Percentiles rank a stretch among this genome's conserved stretches.
Conservation (phyloP, 1,140 invertebrate species). For the Bombus sibiricus region DNA sequence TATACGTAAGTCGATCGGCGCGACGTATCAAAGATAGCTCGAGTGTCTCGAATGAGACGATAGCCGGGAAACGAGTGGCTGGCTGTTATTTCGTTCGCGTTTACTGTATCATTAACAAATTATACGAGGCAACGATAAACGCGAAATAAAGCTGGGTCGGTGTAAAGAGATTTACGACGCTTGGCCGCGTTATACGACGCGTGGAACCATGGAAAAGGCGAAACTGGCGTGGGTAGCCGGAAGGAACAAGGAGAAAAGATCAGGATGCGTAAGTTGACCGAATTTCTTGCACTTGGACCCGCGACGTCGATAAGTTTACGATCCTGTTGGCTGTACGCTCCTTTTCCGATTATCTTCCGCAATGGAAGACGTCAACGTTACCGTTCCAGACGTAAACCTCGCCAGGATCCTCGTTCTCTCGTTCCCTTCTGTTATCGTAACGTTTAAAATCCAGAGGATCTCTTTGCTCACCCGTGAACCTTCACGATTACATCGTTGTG, state of each 20-base stretch:
- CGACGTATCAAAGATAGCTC: not conserved
- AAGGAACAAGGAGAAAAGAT: not conserved
- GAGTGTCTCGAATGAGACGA: not conserved
- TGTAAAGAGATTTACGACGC: conserved; percentile 75
- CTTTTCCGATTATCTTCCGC: conserved; percentile 46
- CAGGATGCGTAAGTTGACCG: conserved; percentile 29
- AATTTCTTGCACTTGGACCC: conserved; percentile 48
- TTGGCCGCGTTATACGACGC: conserved; percentile 16
- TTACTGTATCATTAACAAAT: conserved; percentile 77
- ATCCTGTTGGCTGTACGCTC: conserved; percentile 48
- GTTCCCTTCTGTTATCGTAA: conserved; percentile 41
- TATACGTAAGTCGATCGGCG: not conserved
- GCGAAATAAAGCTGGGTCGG: conserved; percentile 71
- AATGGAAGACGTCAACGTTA: conserved; percentile 26
- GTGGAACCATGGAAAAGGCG: not conserved
- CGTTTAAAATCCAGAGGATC: conserved; percentile 51
- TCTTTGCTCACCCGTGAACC: conserved; percentile 9
- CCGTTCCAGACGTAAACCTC: conserved; percentile 30
- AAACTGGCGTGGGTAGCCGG: not conserved
- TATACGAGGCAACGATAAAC: conserved; percentile 77
- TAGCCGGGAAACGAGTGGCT: conserved; percentile 16
- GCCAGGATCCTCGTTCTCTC: not conserved
- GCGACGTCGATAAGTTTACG: conserved; percentile 60
- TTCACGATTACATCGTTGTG: conserved; percentile 36
- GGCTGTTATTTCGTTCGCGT: conserved; percentile 69